A percentile compares a stretch with the other conserved stretches of the same genome.
phyloP scores from a whole-genome alignment of 2,113 vertebrate genomes.

The Scolopax mira region DNA sequence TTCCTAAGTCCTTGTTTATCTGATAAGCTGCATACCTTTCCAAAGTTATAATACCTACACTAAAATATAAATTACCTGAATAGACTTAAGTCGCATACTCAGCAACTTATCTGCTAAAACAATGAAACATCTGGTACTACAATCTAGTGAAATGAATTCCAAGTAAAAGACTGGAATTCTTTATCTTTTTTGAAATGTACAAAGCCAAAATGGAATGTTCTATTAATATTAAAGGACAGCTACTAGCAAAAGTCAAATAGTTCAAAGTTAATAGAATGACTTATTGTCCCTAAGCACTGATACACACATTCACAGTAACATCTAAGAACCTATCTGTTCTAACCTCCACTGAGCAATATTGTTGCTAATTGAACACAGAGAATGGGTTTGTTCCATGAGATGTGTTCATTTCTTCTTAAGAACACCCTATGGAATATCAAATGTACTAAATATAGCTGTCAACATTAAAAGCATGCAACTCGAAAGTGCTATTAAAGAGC shows the following conservation, averaged over 20 bases:
- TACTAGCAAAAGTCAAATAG: constrained; percentile 48
- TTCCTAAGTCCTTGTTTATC: not conserved
- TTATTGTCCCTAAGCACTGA: constrained; percentile 20
- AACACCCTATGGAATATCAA: constrained; percentile 62
- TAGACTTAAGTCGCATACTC: not conserved
- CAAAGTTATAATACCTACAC: not conserved
- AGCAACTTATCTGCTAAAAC: not conserved
- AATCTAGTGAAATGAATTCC: not conserved
- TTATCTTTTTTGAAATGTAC: constrained; percentile 30
- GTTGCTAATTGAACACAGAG: constrained; percentile 58
- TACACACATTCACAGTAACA: not conserved
- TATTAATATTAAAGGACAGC: constrained; percentile 39
- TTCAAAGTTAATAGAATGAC: constrained; percentile 45
- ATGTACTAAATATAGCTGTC: constrained; percentile 66
- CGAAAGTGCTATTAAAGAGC: constrained; percentile 59
- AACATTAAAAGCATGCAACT: constrained; percentile 66
- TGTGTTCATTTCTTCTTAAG: constrained; percentile 47
- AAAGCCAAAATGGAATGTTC: constrained; percentile 38
- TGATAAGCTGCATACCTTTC: not conserved
- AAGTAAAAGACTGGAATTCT: not conserved
- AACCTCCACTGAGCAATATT: constrained; percentile 10
- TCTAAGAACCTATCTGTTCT: constrained; percentile 43
- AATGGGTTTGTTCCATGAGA: constrained; percentile 58
- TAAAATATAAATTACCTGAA: not conserved
- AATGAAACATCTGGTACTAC: not conserved